Evolutionary conservation across 1,140 invertebrate genomes (phyloP).

Genomic region (Eufriesea mexicana): DNA sequence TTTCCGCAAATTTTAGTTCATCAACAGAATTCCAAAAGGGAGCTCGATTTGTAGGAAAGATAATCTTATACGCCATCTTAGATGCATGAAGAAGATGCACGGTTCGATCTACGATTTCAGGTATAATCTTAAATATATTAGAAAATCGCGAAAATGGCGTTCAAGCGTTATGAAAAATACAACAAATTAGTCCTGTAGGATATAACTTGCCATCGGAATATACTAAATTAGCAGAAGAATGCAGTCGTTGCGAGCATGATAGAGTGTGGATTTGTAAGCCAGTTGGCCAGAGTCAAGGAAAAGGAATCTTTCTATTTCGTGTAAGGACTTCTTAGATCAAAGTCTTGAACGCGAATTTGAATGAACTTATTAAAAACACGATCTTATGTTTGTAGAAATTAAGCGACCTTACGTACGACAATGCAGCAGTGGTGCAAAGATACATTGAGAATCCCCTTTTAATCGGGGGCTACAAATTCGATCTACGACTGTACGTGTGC

Average conservation of each 20-base stretch:
- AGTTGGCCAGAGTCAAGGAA: constrained; percentile 91
- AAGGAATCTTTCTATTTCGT: constrained; percentile 91
- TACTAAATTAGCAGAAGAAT: constrained; percentile 91
- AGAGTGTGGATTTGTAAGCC: constrained; percentile 94
- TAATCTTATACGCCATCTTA: constrained; percentile 88
- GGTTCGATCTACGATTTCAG: constrained; percentile 92
- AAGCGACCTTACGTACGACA: constrained; percentile 89
- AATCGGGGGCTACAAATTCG: constrained; percentile 94
- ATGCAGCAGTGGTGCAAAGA: constrained; percentile 89
- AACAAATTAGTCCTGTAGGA: constrained; percentile 86
- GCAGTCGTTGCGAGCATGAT: constrained; percentile 81
- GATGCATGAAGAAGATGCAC: constrained; percentile 91
- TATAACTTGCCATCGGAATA: constrained; percentile 93
- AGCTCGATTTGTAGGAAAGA: constrained; percentile 92
- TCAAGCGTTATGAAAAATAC: constrained; percentile 28
- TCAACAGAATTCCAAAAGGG: constrained; percentile 93
- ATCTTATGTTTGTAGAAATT: constrained; percentile 84
- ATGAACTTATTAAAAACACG: neutral
- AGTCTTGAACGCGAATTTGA: neutral
- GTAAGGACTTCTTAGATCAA: constrained; percentile 79
- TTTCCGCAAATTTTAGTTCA: constrained; percentile 84
- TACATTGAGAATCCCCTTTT: constrained; percentile 94
- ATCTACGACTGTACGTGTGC: constrained; percentile 92
- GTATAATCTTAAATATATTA: constrained; percentile 77
- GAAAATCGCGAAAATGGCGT: no score